phyloP scores from a whole-genome alignment of 2,888 invertebrate genomes.

The Laothoe populi region DNA sequence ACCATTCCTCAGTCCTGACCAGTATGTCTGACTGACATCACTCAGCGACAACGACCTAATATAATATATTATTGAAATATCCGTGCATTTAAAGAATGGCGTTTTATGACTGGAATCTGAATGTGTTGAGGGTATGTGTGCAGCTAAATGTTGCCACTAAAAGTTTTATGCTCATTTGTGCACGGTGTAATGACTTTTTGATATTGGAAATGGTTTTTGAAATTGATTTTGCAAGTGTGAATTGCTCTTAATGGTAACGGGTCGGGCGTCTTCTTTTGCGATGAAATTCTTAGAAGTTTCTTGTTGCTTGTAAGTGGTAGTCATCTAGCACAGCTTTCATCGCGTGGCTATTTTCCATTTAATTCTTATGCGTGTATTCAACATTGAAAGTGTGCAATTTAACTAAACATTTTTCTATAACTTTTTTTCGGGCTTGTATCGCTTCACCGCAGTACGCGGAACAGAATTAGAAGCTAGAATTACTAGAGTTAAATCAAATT shows the following conservation, averaged over 20 bases:
- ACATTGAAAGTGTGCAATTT: neutral
- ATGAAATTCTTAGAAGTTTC: slow-evolving; percentile 18
- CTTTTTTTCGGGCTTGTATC: neutral
- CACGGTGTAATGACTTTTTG: slow-evolving; percentile 21
- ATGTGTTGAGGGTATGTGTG: slow-evolving; percentile 1
- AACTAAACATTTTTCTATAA: neutral
- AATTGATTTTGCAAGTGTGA: slow-evolving; percentile 24
- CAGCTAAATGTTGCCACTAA: neutral
- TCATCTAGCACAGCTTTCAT: neutral
- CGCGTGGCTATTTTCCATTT: neutral
- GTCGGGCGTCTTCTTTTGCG: neutral
- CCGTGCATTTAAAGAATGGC: slow-evolving; percentile 26
- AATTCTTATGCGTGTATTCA: neutral
- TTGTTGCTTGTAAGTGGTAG: neutral
- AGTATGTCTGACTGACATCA: slow-evolving; percentile 74
- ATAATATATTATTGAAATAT: slow-evolving; percentile 70
- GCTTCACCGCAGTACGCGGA: slow-evolving; percentile 11
- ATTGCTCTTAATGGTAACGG: slow-evolving; percentile 24
- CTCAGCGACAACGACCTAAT: slow-evolving; percentile 76
- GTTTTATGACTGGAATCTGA: slow-evolving; percentile 23
- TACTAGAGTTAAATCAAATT: slow-evolving; percentile 19
- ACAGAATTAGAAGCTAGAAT: slow-evolving; percentile 3
- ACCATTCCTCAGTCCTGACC: slow-evolving; percentile 50
- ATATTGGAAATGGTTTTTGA: slow-evolving; percentile 10
- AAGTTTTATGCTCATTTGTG: slow-evolving; percentile 26